Evolutionary conservation across 2,888 invertebrate species (phyloP), one percentile per base, ranked within the genome.

Genomic region (Megamerina dolium): DNA sequence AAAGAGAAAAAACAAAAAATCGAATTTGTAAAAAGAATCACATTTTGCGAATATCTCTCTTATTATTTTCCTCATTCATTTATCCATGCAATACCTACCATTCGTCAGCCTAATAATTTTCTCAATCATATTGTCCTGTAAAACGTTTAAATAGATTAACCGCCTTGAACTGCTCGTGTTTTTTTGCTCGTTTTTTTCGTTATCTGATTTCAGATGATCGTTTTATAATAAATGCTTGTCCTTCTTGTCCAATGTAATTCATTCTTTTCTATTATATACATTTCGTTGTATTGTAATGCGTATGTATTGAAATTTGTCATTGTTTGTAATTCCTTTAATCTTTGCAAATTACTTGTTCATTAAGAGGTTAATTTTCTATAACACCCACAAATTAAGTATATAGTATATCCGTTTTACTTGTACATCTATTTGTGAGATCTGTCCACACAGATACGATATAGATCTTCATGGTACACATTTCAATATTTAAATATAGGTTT

Each of bases 91-190:
- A n/a, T n/a, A n/a, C n/a, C n/a, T n/a, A n/a, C n/a, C n/a, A n/a
- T n/a, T n/a, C n/a, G n/a, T n/a, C n/a, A n/a, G n/a, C n/a, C n/a
- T n/a, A n/a, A n/a, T n/a, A n/a, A n/a, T n/a, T n/a, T 42, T 38
- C 43, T 49, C 51, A 54, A 26, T 50, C 37, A 51, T 51, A 53
- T 63, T 64, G 57, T 58, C 55, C 55, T 57, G 53, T 68, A 61
- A 60, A 61, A 64, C 64, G 59, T 62, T 68, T 71, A 71, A 72
- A 70, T 64, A 71, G 71, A 72, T 72, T 70, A 70, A 68, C 68
- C 67, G 70, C 71, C 70, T 68, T 62, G 66, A 63, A 67, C 66
- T 64, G 68, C 68, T 63, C 58, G 57, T 55, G 53, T 46, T 49
- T 51, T 49, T 64, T 69, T 68, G 63, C 58, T 58, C 54, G 53